A percentile compares a stretch with the other conserved stretches of the same genome.
Evolutionary conservation across 2,888 invertebrate species (phyloP).

Genomic region (Nipponacmea schrenckii): DNA sequence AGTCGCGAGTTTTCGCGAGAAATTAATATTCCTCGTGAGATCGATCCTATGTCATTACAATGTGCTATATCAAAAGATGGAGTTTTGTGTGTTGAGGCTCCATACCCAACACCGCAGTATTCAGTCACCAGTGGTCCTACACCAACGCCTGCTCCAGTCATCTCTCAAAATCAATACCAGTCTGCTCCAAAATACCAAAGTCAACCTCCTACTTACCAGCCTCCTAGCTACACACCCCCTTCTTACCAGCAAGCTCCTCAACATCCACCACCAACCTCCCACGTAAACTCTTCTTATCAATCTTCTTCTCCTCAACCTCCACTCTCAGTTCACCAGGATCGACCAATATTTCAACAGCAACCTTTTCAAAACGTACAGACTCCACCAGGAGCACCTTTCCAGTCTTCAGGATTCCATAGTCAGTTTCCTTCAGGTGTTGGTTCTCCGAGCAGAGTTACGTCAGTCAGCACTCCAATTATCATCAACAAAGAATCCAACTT

Average conservation of each 20-base stretch:
- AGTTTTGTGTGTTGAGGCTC: conserved; percentile 55
- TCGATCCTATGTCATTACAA: conserved; percentile 55
- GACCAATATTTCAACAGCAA: conserved; percentile 18
- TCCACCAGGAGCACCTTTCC: conserved; percentile 26
- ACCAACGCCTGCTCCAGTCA: background rate
- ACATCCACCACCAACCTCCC: background rate
- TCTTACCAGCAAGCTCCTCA: conserved; percentile 24
- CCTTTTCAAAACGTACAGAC: conserved; percentile 16
- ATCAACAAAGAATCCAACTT: conserved; percentile 54
- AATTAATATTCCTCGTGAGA: conserved; percentile 55
- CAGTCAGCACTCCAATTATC: conserved; percentile 29
- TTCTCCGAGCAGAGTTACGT: background rate
- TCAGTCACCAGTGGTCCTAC: background rate
- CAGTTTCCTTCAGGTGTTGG: conserved; percentile 20
- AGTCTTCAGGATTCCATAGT: conserved; percentile 21
- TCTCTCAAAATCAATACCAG: conserved; percentile 41
- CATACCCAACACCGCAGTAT: conserved; percentile 27
- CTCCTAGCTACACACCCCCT: conserved; percentile 24
- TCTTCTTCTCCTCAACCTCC: background rate
- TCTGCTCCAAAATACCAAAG: conserved; percentile 29
- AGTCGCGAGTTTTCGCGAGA: conserved; percentile 58
- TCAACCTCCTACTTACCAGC: conserved; percentile 39
- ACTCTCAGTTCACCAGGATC: background rate
- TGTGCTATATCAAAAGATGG: conserved; percentile 60
- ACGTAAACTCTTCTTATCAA: conserved; percentile 3